A percentile compares a stretch with the other conserved stretches of the same genome.
Evolutionary conservation across 2,888 invertebrate genomes (phyloP).

Genomic region (Abscondita cerata): DNA sequence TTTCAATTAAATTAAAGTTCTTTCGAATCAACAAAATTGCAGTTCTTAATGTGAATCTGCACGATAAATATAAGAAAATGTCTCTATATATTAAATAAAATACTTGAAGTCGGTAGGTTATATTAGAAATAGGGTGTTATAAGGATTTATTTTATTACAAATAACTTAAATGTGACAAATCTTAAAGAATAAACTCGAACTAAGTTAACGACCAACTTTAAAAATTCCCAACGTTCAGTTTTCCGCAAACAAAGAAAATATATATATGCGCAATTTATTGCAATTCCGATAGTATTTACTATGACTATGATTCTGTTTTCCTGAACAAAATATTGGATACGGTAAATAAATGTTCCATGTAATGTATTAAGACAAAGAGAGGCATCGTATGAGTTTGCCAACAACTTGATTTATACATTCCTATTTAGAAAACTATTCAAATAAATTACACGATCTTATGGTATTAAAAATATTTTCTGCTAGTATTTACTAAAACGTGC

Average conservation of each 20-base stretch:
- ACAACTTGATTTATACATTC: conserved; percentile 10
- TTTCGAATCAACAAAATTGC: too few species aligned
- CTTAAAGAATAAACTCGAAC: neutral
- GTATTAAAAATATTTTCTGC: conserved; percentile 6
- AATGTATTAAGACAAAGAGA: conserved; percentile 16
- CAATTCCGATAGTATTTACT: conserved; percentile 6
- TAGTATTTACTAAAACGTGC: neutral
- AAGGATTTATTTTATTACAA: neutral
- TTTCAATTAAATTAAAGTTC: too few species aligned
- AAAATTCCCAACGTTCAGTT: neutral
- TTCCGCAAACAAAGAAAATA: neutral
- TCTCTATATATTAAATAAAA: neutral
- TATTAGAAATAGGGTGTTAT: neutral
- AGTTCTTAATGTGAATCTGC: too few species aligned
- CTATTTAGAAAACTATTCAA: conserved; percentile 12
- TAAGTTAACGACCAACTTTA: neutral
- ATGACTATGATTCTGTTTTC: conserved; percentile 12
- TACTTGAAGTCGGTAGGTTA: neutral
- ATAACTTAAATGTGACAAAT: neutral
- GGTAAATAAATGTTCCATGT: conserved; percentile 16
- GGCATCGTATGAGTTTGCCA: conserved; percentile 9
- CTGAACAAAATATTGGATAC: conserved; percentile 17
- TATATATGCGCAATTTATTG: neutral
- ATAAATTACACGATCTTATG: conserved; percentile 5
- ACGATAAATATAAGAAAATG: neutral